Evolutionary conservation across 2,888 invertebrate genomes (phyloP).

Genomic region (Synergus japonicus): DNA sequence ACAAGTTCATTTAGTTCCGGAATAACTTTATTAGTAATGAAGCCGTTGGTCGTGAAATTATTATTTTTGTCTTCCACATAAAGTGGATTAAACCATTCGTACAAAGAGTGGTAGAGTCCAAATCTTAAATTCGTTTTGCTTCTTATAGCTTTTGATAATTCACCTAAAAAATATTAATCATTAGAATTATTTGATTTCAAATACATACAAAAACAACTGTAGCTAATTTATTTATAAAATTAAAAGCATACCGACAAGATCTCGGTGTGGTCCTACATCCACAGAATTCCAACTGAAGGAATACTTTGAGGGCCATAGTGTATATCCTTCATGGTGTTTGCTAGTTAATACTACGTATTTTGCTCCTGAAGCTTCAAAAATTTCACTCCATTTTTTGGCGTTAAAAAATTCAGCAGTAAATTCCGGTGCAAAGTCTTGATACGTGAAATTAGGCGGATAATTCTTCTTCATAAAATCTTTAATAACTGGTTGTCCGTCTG

Average conservation of each 20-base stretch:
- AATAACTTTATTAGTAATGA: constrained; percentile 84
- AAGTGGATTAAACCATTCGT: constrained; percentile 92
- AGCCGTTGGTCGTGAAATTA: constrained; percentile 82
- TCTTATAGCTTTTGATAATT: constrained; percentile 85
- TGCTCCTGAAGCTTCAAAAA: constrained; percentile 91
- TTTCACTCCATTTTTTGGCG: constrained; percentile 88
- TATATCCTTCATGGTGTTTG: constrained; percentile 84
- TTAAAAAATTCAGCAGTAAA: constrained; percentile 95
- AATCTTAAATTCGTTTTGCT: constrained; percentile 82
- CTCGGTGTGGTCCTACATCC: constrained; percentile 81
- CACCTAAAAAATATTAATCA: constrained; percentile 76
- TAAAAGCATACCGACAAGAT: constrained; percentile 82
- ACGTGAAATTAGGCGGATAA: constrained; percentile 90
- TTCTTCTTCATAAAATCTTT: constrained; percentile 87
- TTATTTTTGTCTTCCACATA: constrained; percentile 85
- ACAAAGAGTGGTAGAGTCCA: constrained; percentile 91
- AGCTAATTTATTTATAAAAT: not conserved
- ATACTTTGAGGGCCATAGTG: constrained; percentile 81
- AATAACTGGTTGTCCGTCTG: constrained; percentile 77
- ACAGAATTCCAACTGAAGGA: constrained; percentile 84
- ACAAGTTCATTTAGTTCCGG: constrained; percentile 90
- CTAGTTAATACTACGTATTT: constrained; percentile 84
- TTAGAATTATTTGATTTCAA: not conserved
- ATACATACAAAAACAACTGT: constrained; percentile 5
- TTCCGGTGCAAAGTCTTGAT: constrained; percentile 93